Conservation (phyloP, 1,140 invertebrate species). For the Dreissena rostriformis region DNA sequence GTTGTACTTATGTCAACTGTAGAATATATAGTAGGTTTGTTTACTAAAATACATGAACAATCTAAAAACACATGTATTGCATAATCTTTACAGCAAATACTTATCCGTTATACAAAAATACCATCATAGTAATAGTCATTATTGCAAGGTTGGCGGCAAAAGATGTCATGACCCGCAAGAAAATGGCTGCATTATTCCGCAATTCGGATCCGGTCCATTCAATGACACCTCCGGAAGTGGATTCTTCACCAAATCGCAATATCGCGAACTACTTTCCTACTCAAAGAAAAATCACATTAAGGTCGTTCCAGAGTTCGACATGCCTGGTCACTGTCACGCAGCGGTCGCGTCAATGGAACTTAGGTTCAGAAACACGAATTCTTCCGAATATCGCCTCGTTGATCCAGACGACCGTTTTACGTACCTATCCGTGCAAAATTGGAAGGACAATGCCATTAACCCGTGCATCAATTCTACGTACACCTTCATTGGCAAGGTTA, state of each 20-base stretch:
- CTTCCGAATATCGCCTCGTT: slow-evolving; percentile 50
- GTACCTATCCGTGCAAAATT: slow-evolving; percentile 65
- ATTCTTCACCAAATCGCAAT: slow-evolving; percentile 62
- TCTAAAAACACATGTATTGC: no score
- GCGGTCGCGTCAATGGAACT: slow-evolving; percentile 64
- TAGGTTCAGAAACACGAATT: slow-evolving; percentile 39
- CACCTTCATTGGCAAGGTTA: slow-evolving; percentile 53
- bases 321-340: slow-evolving; percentile 69
- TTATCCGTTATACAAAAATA: no score
- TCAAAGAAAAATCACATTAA: slow-evolving; percentile 61
- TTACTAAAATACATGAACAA: no score
- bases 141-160: slow-evolving; percentile 69
- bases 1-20: no score
- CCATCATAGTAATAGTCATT: no score
- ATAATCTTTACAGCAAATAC: no score
- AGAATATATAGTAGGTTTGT: no score
- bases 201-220: slow-evolving; percentile 73
- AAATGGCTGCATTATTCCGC: slow-evolving; percentile 69
- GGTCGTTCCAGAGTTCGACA: slow-evolving; percentile 70
- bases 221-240: slow-evolving; percentile 66
- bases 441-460: slow-evolving; percentile 65
- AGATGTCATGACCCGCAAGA: slow-evolving; percentile 72
- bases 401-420: slow-evolving; percentile 62
- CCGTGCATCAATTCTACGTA: slow-evolving; percentile 65
- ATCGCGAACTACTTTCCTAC: slow-evolving; percentile 59